Conservation (phyloP, 1,140 invertebrate genomes). For the Eurytemora carolleeae region DNA sequence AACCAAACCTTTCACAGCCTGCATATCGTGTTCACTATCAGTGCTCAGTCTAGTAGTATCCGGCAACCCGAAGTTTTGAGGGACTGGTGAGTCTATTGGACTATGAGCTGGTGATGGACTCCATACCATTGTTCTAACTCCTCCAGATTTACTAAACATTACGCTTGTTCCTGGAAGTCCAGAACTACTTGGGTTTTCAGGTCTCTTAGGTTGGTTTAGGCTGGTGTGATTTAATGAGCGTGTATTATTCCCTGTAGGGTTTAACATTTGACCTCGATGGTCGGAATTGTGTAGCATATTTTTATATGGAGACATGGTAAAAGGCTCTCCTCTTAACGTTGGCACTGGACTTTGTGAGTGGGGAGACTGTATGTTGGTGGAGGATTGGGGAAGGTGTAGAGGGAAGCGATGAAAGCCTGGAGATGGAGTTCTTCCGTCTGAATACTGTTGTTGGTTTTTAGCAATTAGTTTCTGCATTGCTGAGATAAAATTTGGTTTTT, state of each 20-base stretch:
- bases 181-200: not conserved
- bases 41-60: not conserved
- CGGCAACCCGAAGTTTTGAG: not conserved
- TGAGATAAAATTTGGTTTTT: not conserved
- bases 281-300: too few relatives aligned
- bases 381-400: too few relatives aligned
- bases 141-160: constrained; percentile 58
- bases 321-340: too few relatives aligned
- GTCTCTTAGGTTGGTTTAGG: not conserved
- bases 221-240: too few relatives aligned
- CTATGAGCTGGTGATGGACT: constrained; percentile 30
- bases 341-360: too few relatives aligned
- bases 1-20: constrained; percentile 66
- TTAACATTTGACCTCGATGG: too few relatives aligned
- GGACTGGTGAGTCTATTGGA: constrained; percentile 7
- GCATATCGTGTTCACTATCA: constrained; percentile 1
- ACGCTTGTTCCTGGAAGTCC: constrained; percentile 17
- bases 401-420: not conserved
- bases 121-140: constrained; percentile 77
- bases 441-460: not conserved
- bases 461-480: not conserved
- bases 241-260: too few relatives aligned
- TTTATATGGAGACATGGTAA: too few relatives aligned
- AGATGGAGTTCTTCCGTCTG: not conserved
- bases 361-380: too few relatives aligned